These are phyloP conservation scores for Blennius ocellaris DNA, from an alignment of 2,113 vertebrate genomes.

Conservation along the genomic window DNA sequence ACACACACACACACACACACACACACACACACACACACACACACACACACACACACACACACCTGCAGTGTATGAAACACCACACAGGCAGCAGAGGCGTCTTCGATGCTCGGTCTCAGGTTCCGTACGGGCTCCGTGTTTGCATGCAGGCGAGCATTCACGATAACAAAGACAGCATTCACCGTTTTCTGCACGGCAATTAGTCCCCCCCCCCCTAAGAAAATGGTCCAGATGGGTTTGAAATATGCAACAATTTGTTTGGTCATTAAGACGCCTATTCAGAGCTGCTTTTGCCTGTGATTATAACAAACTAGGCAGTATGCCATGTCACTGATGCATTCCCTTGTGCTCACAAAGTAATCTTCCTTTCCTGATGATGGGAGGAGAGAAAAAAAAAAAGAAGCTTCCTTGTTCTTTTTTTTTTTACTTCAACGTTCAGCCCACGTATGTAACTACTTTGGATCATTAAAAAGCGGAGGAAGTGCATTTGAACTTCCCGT, in stretches of 20 bases:
- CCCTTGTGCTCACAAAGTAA: conserved; percentile 69
- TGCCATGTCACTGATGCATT: conserved; percentile 65
- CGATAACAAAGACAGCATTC: conserved; percentile 38
- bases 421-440: conserved; percentile 56
- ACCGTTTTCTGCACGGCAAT: conserved; percentile 69
- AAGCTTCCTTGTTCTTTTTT: conserved; percentile 39
- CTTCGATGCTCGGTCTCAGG: conserved; percentile 60
- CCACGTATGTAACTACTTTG: conserved; percentile 52
- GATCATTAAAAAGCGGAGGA: conserved; percentile 43
- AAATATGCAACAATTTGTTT: conserved; percentile 81
- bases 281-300: conserved; percentile 71
- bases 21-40: neutral
- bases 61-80: conserved; percentile 36
- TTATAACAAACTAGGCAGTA: conserved; percentile 71
- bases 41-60: neutral
- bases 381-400: conserved; percentile 31
- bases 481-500: conserved; percentile 34
- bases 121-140: neutral
- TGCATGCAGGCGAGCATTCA: no score
- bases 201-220: conserved; percentile 66
- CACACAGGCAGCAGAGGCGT: conserved; percentile 33
- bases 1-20: conserved; percentile 1
- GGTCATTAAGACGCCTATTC: conserved; percentile 77
- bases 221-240: conserved; percentile 78
- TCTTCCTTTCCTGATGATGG: conserved; percentile 63